Percentiles rank a stretch among this genome's conserved stretches.
Evolutionary conservation across 2,113 vertebrate species (phyloP).

Genomic region (Dromas ardeola): DNA sequence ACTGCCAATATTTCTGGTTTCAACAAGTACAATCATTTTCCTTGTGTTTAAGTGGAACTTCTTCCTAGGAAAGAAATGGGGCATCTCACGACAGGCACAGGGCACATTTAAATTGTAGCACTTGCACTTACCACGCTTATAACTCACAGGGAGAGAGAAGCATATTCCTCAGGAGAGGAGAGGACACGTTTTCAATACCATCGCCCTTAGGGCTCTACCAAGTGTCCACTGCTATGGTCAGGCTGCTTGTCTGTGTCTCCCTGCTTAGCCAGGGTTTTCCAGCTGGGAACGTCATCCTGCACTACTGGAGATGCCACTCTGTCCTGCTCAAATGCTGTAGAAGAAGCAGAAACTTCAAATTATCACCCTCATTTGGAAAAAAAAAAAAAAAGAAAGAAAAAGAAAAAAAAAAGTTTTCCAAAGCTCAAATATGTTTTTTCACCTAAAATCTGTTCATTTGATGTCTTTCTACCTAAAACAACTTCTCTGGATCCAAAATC

Average conservation of each 20-base stretch:
- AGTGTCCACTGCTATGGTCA: too few species aligned
- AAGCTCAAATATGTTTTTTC: neutral
- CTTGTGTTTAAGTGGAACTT: neutral
- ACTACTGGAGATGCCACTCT: neutral
- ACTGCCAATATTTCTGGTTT: neutral
- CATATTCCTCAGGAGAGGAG: neutral
- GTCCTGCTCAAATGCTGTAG: neutral
- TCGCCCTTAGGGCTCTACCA: neutral
- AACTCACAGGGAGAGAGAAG: neutral
- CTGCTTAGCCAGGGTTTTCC: neutral
- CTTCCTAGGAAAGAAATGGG: neutral
- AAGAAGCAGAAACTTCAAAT: neutral
- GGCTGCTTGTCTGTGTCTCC: neutral
- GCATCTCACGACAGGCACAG: neutral
- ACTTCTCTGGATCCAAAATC: neutral
- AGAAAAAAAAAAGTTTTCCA: neutral
- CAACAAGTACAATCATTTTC: neutral
- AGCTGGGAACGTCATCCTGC: neutral
- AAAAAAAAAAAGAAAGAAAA: neutral
- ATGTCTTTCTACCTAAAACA: neutral
- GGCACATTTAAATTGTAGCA: neutral
- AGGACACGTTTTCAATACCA: neutral
- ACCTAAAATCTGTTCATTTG: neutral
- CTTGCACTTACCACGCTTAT: neutral
- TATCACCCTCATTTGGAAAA: neutral